Conservation (phyloP, 2,797 vertebrate species). For the Poeciliopsis infans region DNA sequence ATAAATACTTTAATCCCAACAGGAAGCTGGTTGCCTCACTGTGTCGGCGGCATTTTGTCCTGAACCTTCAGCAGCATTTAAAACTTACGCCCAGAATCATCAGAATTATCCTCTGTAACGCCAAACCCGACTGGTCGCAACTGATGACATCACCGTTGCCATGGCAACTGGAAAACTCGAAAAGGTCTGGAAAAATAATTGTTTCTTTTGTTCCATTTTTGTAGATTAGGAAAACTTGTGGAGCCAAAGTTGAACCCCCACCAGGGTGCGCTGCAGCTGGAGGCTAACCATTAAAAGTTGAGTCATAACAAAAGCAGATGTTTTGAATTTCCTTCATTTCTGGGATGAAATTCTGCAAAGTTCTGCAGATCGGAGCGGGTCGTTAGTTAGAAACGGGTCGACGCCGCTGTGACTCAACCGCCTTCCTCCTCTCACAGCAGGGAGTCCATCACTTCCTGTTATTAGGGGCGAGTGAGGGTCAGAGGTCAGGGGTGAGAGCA, state of each 20-base stretch:
- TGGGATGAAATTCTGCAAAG: not conserved
- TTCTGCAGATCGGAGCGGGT: not conserved
- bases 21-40: not conserved
- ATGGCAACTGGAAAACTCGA: not conserved
- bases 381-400: not conserved
- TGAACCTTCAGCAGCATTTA: not conserved
- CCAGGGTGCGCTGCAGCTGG: conserved; percentile 5
- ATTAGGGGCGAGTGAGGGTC: conserved; percentile 47
- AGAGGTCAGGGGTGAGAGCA: conserved; percentile 52
- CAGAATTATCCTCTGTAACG: not conserved
- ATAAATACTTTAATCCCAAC: not conserved
- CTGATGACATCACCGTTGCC: not conserved
- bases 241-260: not conserved
- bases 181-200: not conserved
- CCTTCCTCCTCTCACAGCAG: conserved; percentile 17
- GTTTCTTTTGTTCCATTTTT: not conserved
- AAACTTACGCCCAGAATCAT: not conserved
- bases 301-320: not conserved
- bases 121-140: not conserved
- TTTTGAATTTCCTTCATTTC: not conserved
- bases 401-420: not conserved
- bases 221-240: not conserved
- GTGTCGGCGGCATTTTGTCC: not conserved
- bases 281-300: no score
- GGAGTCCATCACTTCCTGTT: conserved; percentile 62